These are phyloP conservation scores for Heliopora coerulea DNA, from an alignment of 92 coral and sea anemone genomes.

Conservation along the genomic window DNA sequence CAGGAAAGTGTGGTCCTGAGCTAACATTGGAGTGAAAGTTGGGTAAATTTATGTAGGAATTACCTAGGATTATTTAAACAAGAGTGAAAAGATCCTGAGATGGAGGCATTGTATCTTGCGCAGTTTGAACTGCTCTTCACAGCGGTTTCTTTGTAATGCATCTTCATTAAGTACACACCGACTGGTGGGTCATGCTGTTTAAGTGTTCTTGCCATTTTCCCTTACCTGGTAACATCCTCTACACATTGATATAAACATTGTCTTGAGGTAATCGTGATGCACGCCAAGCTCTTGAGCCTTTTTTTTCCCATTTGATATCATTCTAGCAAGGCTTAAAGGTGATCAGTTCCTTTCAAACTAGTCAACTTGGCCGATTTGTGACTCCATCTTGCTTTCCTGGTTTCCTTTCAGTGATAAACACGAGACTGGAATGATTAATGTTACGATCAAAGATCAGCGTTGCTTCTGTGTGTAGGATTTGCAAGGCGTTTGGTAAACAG, in stretches of 20 bases:
- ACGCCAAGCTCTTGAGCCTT: background rate
- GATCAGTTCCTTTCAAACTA: no score
- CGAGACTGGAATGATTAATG: background rate
- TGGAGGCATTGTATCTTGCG: constrained; percentile 10
- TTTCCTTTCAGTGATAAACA: no score
- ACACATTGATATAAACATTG: constrained; percentile 2
- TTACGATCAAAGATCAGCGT: background rate
- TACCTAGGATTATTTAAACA: no score
- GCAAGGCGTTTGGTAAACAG: background rate
- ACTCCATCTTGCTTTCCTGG: no score
- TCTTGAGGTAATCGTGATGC: background rate
- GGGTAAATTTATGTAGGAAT: no score
- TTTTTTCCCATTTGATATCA: no score
- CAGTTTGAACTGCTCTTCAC: constrained; percentile 19
- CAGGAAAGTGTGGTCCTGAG: no score
- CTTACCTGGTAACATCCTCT: background rate
- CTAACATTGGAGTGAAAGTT: no score
- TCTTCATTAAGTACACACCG: constrained; percentile 1
- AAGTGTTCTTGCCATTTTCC: constrained; percentile 9
- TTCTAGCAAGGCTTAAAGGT: no score
- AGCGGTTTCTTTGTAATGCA: constrained; percentile 22
- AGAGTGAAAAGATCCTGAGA: no score
- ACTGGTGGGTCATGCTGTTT: constrained; percentile 27
- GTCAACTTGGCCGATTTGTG: no score
- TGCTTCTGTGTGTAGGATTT: background rate